Evolutionary conservation across 2,113 vertebrate genomes (phyloP).

Genomic region (Corythaeola cristata): DNA sequence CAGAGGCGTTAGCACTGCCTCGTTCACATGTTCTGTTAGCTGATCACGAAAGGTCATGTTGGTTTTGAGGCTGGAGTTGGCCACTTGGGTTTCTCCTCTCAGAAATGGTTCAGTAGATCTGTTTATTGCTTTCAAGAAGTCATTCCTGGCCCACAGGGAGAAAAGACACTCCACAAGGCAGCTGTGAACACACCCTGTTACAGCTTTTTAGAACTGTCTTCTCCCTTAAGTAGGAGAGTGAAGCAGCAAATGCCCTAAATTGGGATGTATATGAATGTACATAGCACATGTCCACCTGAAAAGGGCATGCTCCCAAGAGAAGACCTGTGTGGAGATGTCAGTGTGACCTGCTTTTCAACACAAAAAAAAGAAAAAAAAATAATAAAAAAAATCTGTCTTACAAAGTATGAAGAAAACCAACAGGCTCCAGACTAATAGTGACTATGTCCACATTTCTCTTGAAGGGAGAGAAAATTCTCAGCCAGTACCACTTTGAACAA

Average conservation of each 20-base stretch:
- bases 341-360: background rate
- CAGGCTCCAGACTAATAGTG: background rate
- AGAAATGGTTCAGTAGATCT: background rate
- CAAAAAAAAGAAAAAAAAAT: background rate
- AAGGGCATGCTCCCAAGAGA: background rate
- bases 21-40: fast-evolving
- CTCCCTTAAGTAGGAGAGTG: background rate
- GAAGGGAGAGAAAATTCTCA: background rate
- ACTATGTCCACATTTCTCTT: background rate
- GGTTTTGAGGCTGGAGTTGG: background rate
- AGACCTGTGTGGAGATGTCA: background rate
- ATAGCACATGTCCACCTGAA: background rate
- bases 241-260: background rate
- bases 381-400: background rate
- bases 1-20: too few relatives aligned
- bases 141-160: background rate
- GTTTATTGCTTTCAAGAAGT: background rate
- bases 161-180: background rate
- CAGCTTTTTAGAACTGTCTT: fast-evolving
- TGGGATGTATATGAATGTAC: background rate
- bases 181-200: background rate
- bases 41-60: background rate
- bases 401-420: background rate
- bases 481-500: background rate
- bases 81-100: background rate